Evolutionary conservation across 2,888 invertebrate species (phyloP).

Genomic region (Villa cingulata): DNA sequence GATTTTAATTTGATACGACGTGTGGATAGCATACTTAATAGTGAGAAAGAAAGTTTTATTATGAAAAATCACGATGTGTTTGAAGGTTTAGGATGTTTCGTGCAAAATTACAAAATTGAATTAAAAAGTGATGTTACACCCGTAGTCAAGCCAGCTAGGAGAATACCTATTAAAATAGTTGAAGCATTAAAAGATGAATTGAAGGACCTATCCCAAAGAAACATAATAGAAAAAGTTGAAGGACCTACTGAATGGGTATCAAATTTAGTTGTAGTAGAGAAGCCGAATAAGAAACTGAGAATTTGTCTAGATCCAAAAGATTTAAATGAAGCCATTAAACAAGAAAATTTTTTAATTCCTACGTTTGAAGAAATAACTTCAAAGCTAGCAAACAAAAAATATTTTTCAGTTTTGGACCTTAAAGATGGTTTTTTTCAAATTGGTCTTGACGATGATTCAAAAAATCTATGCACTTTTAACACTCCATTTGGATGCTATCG

Average conservation of each 20-base stretch:
- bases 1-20: slow-evolving; percentile 7
- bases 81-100: slow-evolving; percentile 7
- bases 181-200: not conserved
- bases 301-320: slow-evolving; percentile 11
- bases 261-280: slow-evolving; percentile 17
- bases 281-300: slow-evolving; percentile 10
- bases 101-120: slow-evolving; percentile 4
- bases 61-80: slow-evolving; percentile 5
- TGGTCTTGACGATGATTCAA: slow-evolving; percentile 7
- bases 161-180: not conserved
- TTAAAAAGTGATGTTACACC: slow-evolving; percentile 8
- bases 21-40: slow-evolving; percentile 2
- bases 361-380: slow-evolving; percentile 11
- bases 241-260: slow-evolving; percentile 8
- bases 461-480: slow-evolving; percentile 9
- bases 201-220: slow-evolving; percentile 1
- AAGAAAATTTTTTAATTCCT: slow-evolving; percentile 10
- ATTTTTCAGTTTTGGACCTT: slow-evolving; percentile 10
- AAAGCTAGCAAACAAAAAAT: slow-evolving; percentile 7
- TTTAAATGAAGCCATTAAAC: slow-evolving; percentile 12
- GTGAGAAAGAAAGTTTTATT: not conserved
- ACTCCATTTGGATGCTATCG: slow-evolving; percentile 12
- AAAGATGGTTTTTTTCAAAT: slow-evolving; percentile 14
- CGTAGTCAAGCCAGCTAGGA: slow-evolving; percentile 4
- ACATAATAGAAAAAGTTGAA: slow-evolving; percentile 1